Evolutionary conservation across 2,888 invertebrate genomes (phyloP).

Genomic region (Mythimna albipuncta): DNA sequence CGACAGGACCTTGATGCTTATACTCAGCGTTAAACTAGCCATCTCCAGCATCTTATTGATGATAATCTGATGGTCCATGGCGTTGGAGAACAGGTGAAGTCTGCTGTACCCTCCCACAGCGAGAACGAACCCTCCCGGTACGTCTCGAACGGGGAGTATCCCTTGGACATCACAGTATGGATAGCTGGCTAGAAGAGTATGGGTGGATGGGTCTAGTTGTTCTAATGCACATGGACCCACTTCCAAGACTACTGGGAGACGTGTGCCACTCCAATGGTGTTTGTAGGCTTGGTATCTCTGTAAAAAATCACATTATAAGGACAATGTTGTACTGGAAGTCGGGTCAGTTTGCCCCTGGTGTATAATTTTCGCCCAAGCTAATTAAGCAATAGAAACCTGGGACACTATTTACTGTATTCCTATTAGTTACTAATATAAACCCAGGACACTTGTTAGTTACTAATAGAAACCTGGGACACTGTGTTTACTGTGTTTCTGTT

Average conservation of each 20-base stretch:
- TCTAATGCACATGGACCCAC: conserved; percentile 98
- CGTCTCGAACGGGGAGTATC: conserved; percentile 94
- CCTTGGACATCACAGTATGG: conserved; percentile 88
- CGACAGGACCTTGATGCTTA: conserved; percentile 95
- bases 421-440: no score
- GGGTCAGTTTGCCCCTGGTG: no score
- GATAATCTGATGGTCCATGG: conserved; percentile 96
- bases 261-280: conserved; percentile 98
- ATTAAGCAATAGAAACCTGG: no score
- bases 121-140: conserved; percentile 97
- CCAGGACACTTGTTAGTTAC: no score
- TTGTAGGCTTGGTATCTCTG: conserved; percentile 97
- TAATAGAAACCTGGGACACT: no score
- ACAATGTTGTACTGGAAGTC: no score
- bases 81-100: conserved; percentile 96
- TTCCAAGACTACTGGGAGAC: conserved; percentile 96
- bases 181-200: conserved; percentile 93
- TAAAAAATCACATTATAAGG: conserved; percentile 24
- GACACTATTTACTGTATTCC: no score
- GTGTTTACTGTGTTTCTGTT: no score
- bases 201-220: conserved; percentile 97
- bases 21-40: conserved; percentile 95
- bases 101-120: conserved; percentile 98
- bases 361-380: no score
- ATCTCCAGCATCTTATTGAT: conserved; percentile 96